Evolutionary conservation across 92 coral and sea anemone genomes (phyloP).

Genomic region (Actinostola sp.): DNA sequence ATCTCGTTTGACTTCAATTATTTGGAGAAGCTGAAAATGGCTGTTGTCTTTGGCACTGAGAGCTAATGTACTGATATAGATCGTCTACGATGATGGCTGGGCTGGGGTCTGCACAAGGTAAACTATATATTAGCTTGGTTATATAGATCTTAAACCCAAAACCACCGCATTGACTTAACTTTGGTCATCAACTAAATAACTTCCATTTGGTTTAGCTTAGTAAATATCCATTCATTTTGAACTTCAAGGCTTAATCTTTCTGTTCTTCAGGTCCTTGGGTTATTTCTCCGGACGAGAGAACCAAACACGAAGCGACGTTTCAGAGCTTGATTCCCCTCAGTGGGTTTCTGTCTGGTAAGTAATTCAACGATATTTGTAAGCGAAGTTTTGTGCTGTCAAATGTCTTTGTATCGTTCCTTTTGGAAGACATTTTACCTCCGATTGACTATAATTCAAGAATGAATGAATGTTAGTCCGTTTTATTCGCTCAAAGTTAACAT

Average conservation of each 20-base stretch:
- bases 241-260: background rate
- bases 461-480: background rate
- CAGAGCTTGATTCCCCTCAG: constrained; percentile 79
- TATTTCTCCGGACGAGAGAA: constrained; percentile 88
- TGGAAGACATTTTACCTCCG: too few species aligned
- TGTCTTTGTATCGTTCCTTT: background rate
- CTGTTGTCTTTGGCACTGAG: background rate
- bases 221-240: background rate
- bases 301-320: constrained; percentile 96
- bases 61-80: background rate
- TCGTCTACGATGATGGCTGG: constrained; percentile 27
- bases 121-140: background rate
- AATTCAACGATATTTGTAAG: background rate
- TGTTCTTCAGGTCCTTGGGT: constrained; percentile 73
- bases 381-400: constrained; percentile 2
- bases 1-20: background rate
- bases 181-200: background rate
- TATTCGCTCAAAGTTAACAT: too few species aligned
- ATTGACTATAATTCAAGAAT: too few species aligned
- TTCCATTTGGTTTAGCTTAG: too few species aligned
- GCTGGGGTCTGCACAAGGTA: constrained; percentile 29
- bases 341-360: constrained; percentile 86
- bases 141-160: background rate
- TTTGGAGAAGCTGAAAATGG: background rate
- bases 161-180: background rate